A percentile compares a stretch with the other conserved stretches of the same genome.
Evolutionary conservation across 2,113 vertebrate genomes (phyloP).

Genomic region (Strix aluco): DNA sequence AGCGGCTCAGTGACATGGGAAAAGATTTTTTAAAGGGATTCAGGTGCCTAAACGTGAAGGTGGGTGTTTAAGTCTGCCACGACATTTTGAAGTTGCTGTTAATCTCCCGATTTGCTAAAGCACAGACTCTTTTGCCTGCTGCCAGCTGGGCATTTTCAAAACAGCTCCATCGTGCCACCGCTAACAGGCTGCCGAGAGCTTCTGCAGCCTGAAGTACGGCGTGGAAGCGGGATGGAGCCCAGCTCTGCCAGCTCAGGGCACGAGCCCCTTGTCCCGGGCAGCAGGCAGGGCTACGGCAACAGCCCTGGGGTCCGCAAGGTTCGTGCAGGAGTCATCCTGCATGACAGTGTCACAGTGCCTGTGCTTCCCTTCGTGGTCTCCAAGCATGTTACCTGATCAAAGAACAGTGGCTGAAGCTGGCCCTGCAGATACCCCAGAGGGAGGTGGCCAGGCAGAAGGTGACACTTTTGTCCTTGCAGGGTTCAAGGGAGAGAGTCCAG

Average conservation of each 20-base stretch:
- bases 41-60: not conserved
- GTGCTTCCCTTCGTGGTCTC: not conserved
- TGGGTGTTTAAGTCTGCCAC: not conserved
- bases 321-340: accelerated
- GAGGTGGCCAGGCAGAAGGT: not conserved
- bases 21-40: not conserved
- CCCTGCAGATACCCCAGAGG: not conserved
- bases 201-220: accelerated
- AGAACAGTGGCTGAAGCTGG: not conserved
- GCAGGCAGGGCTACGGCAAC: not conserved
- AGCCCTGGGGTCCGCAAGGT: not conserved
- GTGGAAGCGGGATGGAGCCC: not conserved
- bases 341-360: accelerated
- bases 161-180: not conserved
- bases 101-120: not conserved
- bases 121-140: not conserved
- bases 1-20: not conserved
- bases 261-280: not conserved
- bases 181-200: not conserved
- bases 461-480: not conserved
- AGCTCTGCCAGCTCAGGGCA: not conserved
- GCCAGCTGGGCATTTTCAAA: not conserved
- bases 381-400: not conserved
- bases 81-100: not conserved
- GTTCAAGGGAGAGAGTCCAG: not conserved